Evolutionary conservation across 2,113 vertebrate genomes (phyloP), one percentile per base, ranked within the genome.

Genomic region (Paedocypris sp.): DNA sequence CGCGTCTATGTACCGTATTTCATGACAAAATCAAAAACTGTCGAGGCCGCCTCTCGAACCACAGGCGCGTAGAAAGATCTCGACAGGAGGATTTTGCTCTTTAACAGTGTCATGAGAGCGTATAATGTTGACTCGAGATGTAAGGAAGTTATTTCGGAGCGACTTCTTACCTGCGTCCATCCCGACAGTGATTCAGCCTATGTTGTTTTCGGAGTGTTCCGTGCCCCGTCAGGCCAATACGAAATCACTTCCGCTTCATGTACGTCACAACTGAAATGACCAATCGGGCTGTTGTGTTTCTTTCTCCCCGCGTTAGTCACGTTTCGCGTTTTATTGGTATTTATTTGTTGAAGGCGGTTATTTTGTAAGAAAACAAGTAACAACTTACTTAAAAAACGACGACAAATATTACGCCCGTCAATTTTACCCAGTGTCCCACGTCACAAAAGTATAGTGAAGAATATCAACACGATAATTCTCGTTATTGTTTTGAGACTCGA

Each of bases 101-200:
- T 57, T 42, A 56, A n/a, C 25, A 57, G 29, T 45, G 47, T 25
- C 26, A 50, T 28, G 39, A 60, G 47, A 52, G n/a, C 41, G n/a
- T 19, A 10, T 3, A 5, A 23, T 22, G 5, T 9, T 43, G 16
- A 31, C 1, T 2, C 38, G 47, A 68, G 66, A 59, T 57, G 51
- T 47, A 38, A 53, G 56, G 13, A 23, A 67, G 64, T 68, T 66
- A 35, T 66, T 68, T 68, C 49, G 11, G 33, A 15, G n/a, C 15
- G 45, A 26, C 32, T 36, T 47, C 73, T 78, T 82, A 88, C 86
- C 85, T 83, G 86, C 83, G 82, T 87, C 86, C 86, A 88, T 88
- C 77, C 82, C 82, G 86, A 83, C 79, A 77, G 71, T 75, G 69
- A 66, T 78, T 77, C 79, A 82, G 78, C 77, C 83, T 77, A 80